Evolutionary conservation across 2,888 invertebrate species (phyloP), one percentile per base, ranked within the genome.

Genomic region (Nephrotoma guestfalica): DNA sequence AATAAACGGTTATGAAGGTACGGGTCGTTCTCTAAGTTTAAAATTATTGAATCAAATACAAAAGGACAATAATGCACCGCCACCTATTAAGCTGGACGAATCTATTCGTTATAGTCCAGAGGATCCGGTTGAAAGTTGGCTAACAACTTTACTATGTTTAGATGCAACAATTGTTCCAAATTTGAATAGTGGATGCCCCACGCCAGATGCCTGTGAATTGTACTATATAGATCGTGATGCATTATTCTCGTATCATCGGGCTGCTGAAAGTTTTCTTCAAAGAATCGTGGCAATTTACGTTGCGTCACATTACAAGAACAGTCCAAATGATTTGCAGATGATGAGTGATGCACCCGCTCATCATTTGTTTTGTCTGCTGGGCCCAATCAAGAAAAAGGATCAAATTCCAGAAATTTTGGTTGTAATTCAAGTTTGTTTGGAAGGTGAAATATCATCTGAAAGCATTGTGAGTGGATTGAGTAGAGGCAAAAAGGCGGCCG

Each of bases 311-410:
- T 99, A 99, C 91, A 99, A 99, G 95, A 99, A 99, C 92, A 97
- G 97, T 87, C 99, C 99, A 0, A 99, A 99, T 92, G 99, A 99
- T 93, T 93, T 99, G 83, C 99, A 99, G 92, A 95, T 99, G 94
- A 94, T 99, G 92, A 98, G 99, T 13, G 99, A 99, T 92, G 99
- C 99, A 15, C 99, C 99, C 0, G 98, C 98, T 0, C 99, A 99
- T 92, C 97, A 98, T 91, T 91, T 99, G 87, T 99, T 99, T 92
- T 98, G 98, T 88, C 92, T 99, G 57, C 93, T 99, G 0, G 96
- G 97, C 0, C 99, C 99, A 0, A 94, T 97, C 0, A 94, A 95
- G 89, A 93, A 95, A 0, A 94, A 94, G 89, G 93, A 94, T 87
- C 94, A 93, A 83, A 92, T 99, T 88, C 99, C 99, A 0, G 98